phyloP scores from a whole-genome alignment of 2,113 vertebrate species.

The Suricata suricatta region DNA sequence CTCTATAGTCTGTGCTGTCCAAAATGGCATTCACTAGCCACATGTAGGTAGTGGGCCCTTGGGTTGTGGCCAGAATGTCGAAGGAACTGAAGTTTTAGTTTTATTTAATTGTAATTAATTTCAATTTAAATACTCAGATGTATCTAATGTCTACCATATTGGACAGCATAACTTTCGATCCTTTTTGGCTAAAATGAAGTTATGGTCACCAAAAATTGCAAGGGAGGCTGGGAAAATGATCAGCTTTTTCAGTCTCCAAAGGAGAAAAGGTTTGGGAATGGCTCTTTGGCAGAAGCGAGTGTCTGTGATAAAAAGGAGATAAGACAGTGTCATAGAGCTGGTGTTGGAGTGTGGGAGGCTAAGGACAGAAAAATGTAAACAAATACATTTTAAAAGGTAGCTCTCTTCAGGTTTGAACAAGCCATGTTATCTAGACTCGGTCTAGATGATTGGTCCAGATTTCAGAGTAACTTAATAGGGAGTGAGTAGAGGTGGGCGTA shows the following conservation, averaged over 20 bases:
- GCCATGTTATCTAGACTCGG: not conserved
- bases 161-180: not conserved
- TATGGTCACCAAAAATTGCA: not conserved
- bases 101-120: not conserved
- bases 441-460: not conserved
- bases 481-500: not conserved
- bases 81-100: not conserved
- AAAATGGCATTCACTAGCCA: not conserved
- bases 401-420: not conserved
- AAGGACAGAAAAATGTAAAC: not conserved
- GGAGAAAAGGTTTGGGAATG: not conserved
- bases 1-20: not conserved
- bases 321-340: not conserved
- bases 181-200: not conserved
- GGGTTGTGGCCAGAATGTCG: not conserved
- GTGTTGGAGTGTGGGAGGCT: not conserved
- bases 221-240: not conserved
- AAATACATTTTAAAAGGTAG: not conserved
- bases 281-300: not conserved
- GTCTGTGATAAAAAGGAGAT: not conserved
- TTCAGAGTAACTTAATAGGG: not conserved
- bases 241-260: not conserved
- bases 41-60: not conserved
- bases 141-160: not conserved
- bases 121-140: not conserved